Evolutionary conservation across 2,888 invertebrate genomes (phyloP).

Genomic region (Acronicta leporina): DNA sequence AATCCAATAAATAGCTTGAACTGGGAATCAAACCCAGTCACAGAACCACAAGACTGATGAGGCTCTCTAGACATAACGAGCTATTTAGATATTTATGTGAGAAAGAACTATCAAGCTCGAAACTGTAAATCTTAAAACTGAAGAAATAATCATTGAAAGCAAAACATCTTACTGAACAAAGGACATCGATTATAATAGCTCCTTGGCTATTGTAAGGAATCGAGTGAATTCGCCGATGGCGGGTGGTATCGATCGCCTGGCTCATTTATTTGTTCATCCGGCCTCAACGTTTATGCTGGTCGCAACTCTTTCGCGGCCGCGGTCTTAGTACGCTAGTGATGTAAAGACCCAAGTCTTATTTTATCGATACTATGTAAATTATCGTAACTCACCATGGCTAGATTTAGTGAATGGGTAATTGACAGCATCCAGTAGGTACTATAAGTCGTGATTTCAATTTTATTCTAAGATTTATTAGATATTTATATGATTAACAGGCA

Average conservation of each 20-base stretch:
- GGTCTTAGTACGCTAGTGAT: slow-evolving; percentile 64
- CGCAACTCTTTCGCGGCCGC: slow-evolving; percentile 81
- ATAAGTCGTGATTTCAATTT: too few species aligned
- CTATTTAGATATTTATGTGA: background rate
- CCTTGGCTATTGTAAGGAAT: slow-evolving; percentile 65
- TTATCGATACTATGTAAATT: background rate
- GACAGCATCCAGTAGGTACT: too few species aligned
- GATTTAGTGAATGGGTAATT: too few species aligned
- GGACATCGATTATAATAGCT: slow-evolving; percentile 64
- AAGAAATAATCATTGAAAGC: slow-evolving; percentile 33
- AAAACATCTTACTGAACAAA: slow-evolving; percentile 58
- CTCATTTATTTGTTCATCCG: slow-evolving; percentile 87
- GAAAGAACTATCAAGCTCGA: slow-evolving; percentile 11
- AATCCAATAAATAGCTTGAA: too few species aligned
- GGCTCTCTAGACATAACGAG: background rate
- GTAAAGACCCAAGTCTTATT: slow-evolving; percentile 12
- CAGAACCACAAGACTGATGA: too few species aligned
- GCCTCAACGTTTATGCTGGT: slow-evolving; percentile 82
- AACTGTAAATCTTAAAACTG: slow-evolving; percentile 22
- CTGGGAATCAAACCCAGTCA: too few species aligned
- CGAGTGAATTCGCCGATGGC: slow-evolving; percentile 66
- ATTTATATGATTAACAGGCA: too few species aligned
- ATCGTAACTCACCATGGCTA: background rate
- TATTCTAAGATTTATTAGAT: too few species aligned
- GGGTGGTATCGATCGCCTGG: slow-evolving; percentile 73